Conservation (phyloP, 2,888 invertebrate genomes). For the Exocentrus adspersus region DNA sequence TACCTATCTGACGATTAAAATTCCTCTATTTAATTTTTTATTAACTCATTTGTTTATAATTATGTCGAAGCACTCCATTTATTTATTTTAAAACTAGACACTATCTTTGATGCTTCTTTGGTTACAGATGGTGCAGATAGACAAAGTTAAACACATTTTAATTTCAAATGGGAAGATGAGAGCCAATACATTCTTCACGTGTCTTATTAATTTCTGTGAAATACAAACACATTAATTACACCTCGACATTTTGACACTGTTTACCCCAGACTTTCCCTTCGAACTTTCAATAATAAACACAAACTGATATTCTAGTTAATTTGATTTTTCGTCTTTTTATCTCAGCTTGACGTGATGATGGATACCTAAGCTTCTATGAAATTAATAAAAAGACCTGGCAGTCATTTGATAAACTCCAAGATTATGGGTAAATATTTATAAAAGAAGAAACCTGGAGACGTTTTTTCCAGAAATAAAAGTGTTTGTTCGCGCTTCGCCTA, state of each 20-base stretch:
- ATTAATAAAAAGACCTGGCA: constrained; percentile 1
- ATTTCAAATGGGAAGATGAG: too few species aligned
- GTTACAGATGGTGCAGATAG: too few species aligned
- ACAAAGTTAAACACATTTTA: too few species aligned
- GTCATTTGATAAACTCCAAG: background rate
- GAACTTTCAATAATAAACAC: background rate
- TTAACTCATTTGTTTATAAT: too few species aligned
- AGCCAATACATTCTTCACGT: too few species aligned
- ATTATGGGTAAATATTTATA: constrained; percentile 9
- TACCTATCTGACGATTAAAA: too few species aligned
- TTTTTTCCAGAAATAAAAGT: background rate
- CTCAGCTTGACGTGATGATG: background rate
- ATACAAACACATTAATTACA: background rate
- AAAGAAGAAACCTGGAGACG: background rate
- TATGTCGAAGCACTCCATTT: too few species aligned
- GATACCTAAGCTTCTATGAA: background rate
- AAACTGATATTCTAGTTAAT: background rate
- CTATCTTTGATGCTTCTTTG: too few species aligned
- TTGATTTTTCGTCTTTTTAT: background rate
- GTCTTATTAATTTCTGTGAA: too few species aligned
- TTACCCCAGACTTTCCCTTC: background rate
- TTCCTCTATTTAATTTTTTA: too few species aligned
- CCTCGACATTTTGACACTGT: background rate
- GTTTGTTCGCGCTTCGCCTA: background rate
- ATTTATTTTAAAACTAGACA: too few species aligned